Evolutionary conservation across 2,113 vertebrate genomes (phyloP).

Genomic region (Aphelocoma coerulescens): DNA sequence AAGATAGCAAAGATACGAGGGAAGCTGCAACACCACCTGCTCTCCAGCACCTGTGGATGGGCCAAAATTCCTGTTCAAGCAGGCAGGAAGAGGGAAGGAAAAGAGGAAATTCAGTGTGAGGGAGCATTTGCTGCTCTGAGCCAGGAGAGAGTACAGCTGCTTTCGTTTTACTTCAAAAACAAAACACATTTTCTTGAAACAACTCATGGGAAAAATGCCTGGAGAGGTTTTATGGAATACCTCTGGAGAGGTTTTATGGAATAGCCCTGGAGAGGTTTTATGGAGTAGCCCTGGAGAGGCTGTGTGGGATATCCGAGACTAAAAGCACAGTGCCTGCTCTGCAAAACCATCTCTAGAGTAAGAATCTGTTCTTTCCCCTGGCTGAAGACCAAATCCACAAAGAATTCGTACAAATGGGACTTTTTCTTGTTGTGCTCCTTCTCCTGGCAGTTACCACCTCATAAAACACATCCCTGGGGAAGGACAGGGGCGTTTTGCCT

Average conservation of each 20-base stretch:
- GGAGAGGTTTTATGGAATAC: neutral
- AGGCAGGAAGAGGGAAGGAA: neutral
- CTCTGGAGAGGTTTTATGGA: neutral
- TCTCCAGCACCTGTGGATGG: fast-evolving
- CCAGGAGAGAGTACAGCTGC: too few species aligned
- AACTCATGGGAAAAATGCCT: neutral
- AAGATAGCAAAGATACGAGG: neutral
- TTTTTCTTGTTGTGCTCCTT: neutral
- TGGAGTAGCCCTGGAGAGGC: neutral
- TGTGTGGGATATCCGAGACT: too few species aligned
- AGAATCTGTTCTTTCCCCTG: neutral
- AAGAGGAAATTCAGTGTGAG: neutral
- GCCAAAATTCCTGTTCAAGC: neutral
- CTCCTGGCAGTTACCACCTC: neutral
- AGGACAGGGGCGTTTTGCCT: neutral
- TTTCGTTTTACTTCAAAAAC: neutral
- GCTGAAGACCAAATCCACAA: neutral
- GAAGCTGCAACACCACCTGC: fast-evolving
- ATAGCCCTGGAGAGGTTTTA: neutral
- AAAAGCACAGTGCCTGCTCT: neutral
- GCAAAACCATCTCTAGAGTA: neutral
- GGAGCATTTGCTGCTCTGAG: neutral
- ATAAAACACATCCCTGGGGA: neutral
- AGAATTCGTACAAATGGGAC: neutral
- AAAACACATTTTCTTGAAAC: neutral